Base-by-base conservation (phyloP, 2,797 vertebrate species). In the Hippopotamyrus pictus region DNA sequence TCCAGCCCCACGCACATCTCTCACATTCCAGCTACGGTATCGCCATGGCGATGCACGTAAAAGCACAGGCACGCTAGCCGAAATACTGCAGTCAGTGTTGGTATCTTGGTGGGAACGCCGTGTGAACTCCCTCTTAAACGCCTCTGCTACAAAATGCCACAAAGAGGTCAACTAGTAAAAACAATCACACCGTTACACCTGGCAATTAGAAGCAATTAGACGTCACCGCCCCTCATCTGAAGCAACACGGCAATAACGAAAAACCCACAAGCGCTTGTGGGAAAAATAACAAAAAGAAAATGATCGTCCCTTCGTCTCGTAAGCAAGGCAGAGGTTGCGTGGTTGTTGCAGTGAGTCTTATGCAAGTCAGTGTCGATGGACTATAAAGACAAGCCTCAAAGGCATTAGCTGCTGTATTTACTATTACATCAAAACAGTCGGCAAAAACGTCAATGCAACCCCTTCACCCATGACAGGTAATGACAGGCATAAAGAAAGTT, bases 161-260 rank as follows among this genome's bases (percentile, higher is more conserved):
- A 84, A 50, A 84, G n/a, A 48, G 82, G 46, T 79, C 17, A 44
- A 85, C 85, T 22, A 85, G 46, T 46, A 48, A 65, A 29, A 46
- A 65, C 19, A 69, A 41, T 88, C n/a, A 85, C 82, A 51, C 82
- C n/a, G 51, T 87, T 89, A 33, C 50, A 79, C 69, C 7, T 76
- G 51, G 54, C 51, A 69, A 89, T 57, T 87, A 73, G 5, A 73
- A 50, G 9, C 1, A 51, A 79, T 86, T 82, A 82, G 37, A 12
- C 8, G 48, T 11, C 25, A 37, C 51, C 88, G 11, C 89, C 85
- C 85, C 9, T 53, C 1, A 12, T 25, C 54, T 48, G 41, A 48
- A 59, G 44, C 41, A 65, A 62, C 17, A 33, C 1, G 11, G 7
- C 41, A 62, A 11, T 29, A 9, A 73, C 62, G 5, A 69, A 17